phyloP scores from a whole-genome alignment of 2,888 invertebrate species.

The Parapristionchus giblindavisi region DNA sequence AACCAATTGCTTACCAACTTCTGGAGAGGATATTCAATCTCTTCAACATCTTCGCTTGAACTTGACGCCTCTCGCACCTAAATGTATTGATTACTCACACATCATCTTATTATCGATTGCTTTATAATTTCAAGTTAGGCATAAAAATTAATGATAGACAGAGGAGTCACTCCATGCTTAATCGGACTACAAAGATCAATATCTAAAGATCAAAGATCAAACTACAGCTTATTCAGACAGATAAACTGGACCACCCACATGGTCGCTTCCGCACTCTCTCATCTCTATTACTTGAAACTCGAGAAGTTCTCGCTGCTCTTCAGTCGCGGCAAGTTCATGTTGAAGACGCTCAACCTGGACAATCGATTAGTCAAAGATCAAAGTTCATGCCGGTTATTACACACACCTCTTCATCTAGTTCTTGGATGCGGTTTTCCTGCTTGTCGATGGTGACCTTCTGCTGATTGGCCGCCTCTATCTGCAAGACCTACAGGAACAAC shows the following conservation, averaged over 20 bases:
- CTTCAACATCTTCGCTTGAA: neutral
- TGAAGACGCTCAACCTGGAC: constrained; percentile 27
- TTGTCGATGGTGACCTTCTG: constrained; percentile 49
- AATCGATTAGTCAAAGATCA: neutral
- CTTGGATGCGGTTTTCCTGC: constrained; percentile 48
- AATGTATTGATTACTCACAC: neutral
- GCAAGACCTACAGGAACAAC: constrained; percentile 35
- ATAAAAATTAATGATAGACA: neutral
- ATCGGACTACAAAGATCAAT: no score
- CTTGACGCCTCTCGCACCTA: constrained; percentile 7
- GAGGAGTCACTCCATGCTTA: no score
- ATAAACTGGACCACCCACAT: no score
- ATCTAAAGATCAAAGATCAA: no score
- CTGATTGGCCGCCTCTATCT: constrained; percentile 52
- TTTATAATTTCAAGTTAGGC: neutral
- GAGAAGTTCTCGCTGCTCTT: constrained; percentile 63
- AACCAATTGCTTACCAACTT: constrained; percentile 19
- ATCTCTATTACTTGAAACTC: constrained; percentile 66
- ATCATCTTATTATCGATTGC: neutral
- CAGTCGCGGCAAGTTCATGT: constrained; percentile 46
- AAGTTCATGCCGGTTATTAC: neutral
- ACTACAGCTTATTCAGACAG: no score
- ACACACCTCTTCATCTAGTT: constrained; percentile 49
- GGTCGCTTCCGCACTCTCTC: constrained; percentile 43
- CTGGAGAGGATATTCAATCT: constrained; percentile 12